These are phyloP conservation scores for Brotula barbata DNA, from an alignment of 2,797 vertebrate species.

Conservation along the genomic window DNA sequence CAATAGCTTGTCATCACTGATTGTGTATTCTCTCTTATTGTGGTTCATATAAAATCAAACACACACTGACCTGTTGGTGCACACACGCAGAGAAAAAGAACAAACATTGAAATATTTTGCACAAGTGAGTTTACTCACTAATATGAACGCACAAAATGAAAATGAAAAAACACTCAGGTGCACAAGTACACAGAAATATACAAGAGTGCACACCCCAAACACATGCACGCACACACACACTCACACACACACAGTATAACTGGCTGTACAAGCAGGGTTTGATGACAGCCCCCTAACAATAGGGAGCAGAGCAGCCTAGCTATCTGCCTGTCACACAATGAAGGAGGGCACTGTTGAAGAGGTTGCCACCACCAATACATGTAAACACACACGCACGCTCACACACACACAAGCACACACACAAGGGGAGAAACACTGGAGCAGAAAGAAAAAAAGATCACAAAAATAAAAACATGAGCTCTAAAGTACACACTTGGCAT, in stretches of 20 bases:
- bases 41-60: slow-evolving; percentile 43
- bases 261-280: slow-evolving; percentile 70
- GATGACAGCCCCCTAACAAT: slow-evolving; percentile 76
- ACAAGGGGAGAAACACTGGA: slow-evolving; percentile 1
- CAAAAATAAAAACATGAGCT: slow-evolving; percentile 69
- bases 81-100: slow-evolving; percentile 28
- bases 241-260: slow-evolving; percentile 57
- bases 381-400: slow-evolving; percentile 66
- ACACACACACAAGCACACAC: slow-evolving; percentile 13
- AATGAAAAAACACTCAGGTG: slow-evolving; percentile 24
- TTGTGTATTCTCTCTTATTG: slow-evolving; percentile 55
- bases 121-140: slow-evolving; percentile 30
- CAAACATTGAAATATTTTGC: slow-evolving; percentile 1
- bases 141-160: slow-evolving; percentile 26
- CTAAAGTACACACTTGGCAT: slow-evolving; percentile 39
- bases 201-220: slow-evolving; percentile 24
- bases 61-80: slow-evolving; percentile 32
- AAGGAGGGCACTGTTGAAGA: slow-evolving; percentile 72
- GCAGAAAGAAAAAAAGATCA: slow-evolving; percentile 54
- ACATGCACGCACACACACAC: slow-evolving; percentile 27
- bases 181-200: slow-evolving; percentile 36
- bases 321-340: slow-evolving; percentile 78
- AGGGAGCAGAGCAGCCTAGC: slow-evolving; percentile 73
- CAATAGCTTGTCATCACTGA: slow-evolving; percentile 64
- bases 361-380: slow-evolving; percentile 75